A percentile compares a stretch with the other conserved stretches of the same genome.
Conservation (phyloP, 1,140 invertebrate genomes). For the Tyrophagus putrescentiae region DNA sequence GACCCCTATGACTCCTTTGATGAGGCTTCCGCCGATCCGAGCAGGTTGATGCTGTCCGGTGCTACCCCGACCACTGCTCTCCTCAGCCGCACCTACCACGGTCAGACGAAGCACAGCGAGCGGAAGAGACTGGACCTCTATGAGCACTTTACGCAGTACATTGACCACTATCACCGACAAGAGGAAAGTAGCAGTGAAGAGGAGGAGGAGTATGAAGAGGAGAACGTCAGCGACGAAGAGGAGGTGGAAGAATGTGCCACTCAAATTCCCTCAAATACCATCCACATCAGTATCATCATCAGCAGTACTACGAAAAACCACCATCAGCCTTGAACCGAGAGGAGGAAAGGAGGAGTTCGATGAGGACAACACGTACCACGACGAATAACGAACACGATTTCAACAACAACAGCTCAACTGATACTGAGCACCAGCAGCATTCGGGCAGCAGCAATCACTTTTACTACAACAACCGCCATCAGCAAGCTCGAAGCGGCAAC, state of each 20-base stretch:
- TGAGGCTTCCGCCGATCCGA: too few relatives aligned
- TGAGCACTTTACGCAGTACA: neutral
- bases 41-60: neutral
- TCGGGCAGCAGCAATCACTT: neutral
- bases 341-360: neutral
- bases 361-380: neutral
- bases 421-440: neutral
- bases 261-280: too few relatives aligned
- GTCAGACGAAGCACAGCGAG: constrained; percentile 52
- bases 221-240: neutral
- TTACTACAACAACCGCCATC: constrained; percentile 13
- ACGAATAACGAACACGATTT: neutral
- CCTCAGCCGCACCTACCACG: constrained; percentile 69
- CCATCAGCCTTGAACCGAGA: neutral
- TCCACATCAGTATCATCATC: neutral
- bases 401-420: neutral
- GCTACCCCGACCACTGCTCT: neutral
- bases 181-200: too few relatives aligned
- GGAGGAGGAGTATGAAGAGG: neutral
- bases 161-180: neutral
- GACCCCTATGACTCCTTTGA: too few relatives aligned
- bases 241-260: too few relatives aligned
- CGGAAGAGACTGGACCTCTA: constrained; percentile 37
- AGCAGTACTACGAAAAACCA: neutral
- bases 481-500: too few relatives aligned